Evolutionary conservation across 2,113 vertebrate genomes (phyloP).

Genomic region (Oceanites oceanicus): DNA sequence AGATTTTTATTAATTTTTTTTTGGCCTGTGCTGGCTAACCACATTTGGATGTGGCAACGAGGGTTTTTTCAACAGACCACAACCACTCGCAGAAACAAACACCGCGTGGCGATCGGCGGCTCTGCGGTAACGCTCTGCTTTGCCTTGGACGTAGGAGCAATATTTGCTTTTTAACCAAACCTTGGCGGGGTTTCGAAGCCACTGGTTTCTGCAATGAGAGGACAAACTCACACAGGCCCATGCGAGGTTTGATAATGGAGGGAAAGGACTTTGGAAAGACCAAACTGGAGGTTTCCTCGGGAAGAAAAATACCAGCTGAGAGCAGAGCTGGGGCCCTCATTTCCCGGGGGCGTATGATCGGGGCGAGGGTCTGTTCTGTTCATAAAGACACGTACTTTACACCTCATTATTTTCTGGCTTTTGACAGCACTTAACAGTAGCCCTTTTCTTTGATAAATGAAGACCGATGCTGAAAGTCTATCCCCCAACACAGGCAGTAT

Average conservation of each 20-base stretch:
- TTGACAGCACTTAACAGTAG: constrained; percentile 58
- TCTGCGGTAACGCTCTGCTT: accelerated
- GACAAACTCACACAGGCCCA: not conserved
- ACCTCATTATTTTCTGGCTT: not conserved
- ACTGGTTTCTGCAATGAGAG: not conserved
- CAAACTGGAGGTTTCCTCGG: not conserved
- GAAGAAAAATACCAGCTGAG: not conserved
- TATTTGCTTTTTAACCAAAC: not conserved
- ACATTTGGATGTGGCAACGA: not conserved
- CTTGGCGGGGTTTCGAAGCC: not conserved
- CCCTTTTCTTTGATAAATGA: constrained; percentile 74
- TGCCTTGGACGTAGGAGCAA: not conserved
- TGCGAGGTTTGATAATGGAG: not conserved
- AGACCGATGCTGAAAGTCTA: constrained; percentile 67
- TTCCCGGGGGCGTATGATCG: accelerated
- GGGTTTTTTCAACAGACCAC: not conserved
- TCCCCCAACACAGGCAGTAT: constrained; percentile 72
- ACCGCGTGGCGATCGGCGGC: accelerated
- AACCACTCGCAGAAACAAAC: not conserved
- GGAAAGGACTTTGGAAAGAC: not conserved
- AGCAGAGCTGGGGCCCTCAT: not conserved
- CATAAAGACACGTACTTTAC: not conserved
- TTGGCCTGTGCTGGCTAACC: not conserved
- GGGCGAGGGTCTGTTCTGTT: not conserved
- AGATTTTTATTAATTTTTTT: not conserved